phyloP scores from a whole-genome alignment of 2,888 invertebrate species.

The Malacosoma neustria region DNA sequence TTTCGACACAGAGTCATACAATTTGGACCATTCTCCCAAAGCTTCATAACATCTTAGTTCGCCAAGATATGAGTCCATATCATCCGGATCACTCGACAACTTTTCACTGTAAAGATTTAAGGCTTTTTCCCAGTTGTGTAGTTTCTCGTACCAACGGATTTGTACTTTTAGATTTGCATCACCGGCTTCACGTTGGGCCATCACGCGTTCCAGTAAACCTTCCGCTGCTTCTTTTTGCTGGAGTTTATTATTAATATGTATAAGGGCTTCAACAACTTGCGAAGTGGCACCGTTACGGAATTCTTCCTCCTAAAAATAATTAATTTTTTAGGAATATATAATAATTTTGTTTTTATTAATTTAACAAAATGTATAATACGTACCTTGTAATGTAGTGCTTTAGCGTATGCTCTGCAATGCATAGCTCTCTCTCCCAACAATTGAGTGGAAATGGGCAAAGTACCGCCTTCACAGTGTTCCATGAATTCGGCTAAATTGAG shows the following conservation, averaged over 20 bases:
- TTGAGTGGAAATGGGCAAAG: conserved; percentile 91
- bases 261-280: conserved; percentile 93
- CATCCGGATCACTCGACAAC: conserved; percentile 76
- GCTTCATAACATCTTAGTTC: conserved; percentile 97
- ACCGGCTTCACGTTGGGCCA: conserved; percentile 83
- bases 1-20: conserved; percentile 86
- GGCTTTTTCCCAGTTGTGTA: conserved; percentile 99
- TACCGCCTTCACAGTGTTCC: conserved; percentile 99
- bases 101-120: conserved; percentile 89
- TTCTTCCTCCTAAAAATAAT: conserved; percentile 84
- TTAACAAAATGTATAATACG: not conserved
- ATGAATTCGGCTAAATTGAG: conserved; percentile 99
- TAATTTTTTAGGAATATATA: not conserved
- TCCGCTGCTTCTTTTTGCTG: conserved; percentile 99
- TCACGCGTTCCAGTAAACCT: conserved; percentile 92
- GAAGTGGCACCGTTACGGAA: conserved; percentile 89
- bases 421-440: conserved; percentile 95
- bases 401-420: conserved; percentile 88
- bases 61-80: conserved; percentile 89
- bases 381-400: conserved; percentile 77
- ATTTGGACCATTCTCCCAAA: conserved; percentile 94
- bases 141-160: conserved; percentile 98
- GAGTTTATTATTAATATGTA: conserved; percentile 97
- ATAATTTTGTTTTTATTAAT: not conserved
- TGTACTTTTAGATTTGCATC: conserved; percentile 71